Percentiles rank a stretch among this genome's conserved stretches.
phyloP scores from a whole-genome alignment of 2,888 invertebrate genomes.

The Scaptomyza flava region DNA sequence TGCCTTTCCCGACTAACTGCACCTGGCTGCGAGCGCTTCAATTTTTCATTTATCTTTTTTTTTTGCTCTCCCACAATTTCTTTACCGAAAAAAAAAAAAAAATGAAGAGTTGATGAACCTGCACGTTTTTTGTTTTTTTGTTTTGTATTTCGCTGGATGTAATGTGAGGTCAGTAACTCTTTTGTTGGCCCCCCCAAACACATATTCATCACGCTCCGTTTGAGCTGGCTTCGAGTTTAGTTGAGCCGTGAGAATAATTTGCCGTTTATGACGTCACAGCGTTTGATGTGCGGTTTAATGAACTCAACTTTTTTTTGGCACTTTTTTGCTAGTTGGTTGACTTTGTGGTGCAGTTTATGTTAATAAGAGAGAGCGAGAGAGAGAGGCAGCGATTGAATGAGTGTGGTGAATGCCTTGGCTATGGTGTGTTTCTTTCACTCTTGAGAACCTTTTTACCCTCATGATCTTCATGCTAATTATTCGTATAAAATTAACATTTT shows the following conservation, averaged over 20 bases:
- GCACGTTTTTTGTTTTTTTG: conserved; percentile 60
- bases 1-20: conserved; percentile 2
- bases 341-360: conserved; percentile 12
- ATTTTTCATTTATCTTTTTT: conserved; percentile 7
- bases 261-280: conserved; percentile 65
- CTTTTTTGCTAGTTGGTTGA: not conserved
- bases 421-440: conserved; percentile 25
- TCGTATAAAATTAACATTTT: conserved; percentile 34
- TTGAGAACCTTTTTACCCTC: not conserved
- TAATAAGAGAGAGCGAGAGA: not conserved
- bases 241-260: conserved; percentile 50
- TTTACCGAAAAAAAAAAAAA: conserved; percentile 12
- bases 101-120: conserved; percentile 58
- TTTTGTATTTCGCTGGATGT: conserved; percentile 49
- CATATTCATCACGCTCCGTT: conserved; percentile 74
- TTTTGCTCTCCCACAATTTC: conserved; percentile 18
- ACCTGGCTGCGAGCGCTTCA: not conserved
- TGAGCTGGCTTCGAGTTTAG: conserved; percentile 30
- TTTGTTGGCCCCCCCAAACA: conserved; percentile 63
- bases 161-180: conserved; percentile 79
- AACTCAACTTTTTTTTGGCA: conserved; percentile 43
- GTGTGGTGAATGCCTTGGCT: not conserved
- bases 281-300: conserved; percentile 65
- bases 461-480: conserved; percentile 28
- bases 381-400: no score